Conservation (phyloP, 2,797 vertebrate genomes). For the Melanotaenia parkinsoni region DNA sequence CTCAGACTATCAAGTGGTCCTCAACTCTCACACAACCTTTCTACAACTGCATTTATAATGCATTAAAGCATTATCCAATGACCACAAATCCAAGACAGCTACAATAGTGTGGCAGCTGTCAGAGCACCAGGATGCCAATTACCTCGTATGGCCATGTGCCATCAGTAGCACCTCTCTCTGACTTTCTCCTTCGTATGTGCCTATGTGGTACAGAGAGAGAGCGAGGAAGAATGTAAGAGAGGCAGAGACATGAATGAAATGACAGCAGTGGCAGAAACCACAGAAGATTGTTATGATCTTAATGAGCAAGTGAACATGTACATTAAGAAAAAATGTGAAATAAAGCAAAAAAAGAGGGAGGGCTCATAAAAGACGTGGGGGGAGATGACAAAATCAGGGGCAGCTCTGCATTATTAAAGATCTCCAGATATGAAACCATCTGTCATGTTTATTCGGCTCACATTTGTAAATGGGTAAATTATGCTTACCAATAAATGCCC, state of each 20-base stretch:
- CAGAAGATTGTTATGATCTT: conserved; percentile 39
- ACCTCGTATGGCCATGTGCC: conserved; percentile 59
- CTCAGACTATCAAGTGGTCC: conserved; percentile 34
- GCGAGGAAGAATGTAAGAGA: conserved; percentile 11
- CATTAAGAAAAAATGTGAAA: conserved; percentile 37
- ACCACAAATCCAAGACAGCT: conserved; percentile 63
- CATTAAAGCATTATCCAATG: conserved; percentile 70
- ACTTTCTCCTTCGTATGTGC: conserved; percentile 59
- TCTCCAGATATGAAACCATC: conserved; percentile 41
- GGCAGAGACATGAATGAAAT: conserved; percentile 43
- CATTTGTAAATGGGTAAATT: conserved; percentile 41
- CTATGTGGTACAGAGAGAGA: conserved; percentile 16
- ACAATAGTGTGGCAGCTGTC: conserved; percentile 72
- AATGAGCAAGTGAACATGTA: conserved; percentile 43
- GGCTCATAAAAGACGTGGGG: conserved; percentile 16
- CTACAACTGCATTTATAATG: conserved; percentile 60
- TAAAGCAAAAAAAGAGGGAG: conserved; percentile 20
- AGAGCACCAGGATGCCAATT: conserved; percentile 75
- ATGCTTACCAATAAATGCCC: conserved; percentile 52
- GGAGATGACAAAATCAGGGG: conserved; percentile 39
- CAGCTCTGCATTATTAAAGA: conserved; percentile 55
- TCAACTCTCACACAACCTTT: conserved; percentile 49
- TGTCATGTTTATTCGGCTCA: conserved; percentile 52
- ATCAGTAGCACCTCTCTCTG: conserved; percentile 42
- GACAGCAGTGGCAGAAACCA: conserved; percentile 33